Evolutionary conservation across 2,888 invertebrate species (phyloP).

Genomic region (Thysanoteuthis rhombus): DNA sequence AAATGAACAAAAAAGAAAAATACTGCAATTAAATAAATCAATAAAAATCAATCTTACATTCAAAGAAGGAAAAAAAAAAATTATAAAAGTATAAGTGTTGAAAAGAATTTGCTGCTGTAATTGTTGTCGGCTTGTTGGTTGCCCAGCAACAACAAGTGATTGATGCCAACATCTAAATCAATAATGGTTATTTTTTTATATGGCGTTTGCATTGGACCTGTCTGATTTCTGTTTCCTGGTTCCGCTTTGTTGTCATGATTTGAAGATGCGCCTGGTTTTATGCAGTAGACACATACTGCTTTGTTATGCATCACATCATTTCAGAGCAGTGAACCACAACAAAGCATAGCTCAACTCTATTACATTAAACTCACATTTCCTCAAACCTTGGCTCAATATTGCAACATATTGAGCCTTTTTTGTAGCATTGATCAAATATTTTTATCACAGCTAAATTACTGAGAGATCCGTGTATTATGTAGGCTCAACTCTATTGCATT

Average conservation of each 20-base stretch:
- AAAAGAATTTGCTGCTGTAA: not conserved
- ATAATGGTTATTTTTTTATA: not conserved
- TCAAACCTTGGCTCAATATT: no score
- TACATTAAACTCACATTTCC: no score
- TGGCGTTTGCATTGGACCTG: not conserved
- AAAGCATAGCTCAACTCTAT: no score
- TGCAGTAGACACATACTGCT: no score
- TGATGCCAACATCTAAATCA: not conserved
- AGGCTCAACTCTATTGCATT: no score
- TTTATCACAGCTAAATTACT: no score
- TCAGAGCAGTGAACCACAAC: no score
- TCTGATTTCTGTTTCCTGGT: not conserved
- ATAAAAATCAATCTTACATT: not conserved
- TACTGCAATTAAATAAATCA: not conserved
- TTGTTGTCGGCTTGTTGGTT: not conserved
- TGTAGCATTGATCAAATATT: no score
- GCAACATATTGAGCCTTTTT: no score
- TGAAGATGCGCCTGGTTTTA: no score
- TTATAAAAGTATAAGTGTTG: not conserved
- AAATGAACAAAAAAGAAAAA: not conserved
- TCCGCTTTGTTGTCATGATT: not conserved
- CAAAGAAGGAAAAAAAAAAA: not conserved
- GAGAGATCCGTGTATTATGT: no score
- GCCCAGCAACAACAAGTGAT: not conserved
- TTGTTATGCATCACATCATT: no score